Evolutionary conservation across 2,113 vertebrate genomes (phyloP).

Genomic region (Anthoscopus minutus): DNA sequence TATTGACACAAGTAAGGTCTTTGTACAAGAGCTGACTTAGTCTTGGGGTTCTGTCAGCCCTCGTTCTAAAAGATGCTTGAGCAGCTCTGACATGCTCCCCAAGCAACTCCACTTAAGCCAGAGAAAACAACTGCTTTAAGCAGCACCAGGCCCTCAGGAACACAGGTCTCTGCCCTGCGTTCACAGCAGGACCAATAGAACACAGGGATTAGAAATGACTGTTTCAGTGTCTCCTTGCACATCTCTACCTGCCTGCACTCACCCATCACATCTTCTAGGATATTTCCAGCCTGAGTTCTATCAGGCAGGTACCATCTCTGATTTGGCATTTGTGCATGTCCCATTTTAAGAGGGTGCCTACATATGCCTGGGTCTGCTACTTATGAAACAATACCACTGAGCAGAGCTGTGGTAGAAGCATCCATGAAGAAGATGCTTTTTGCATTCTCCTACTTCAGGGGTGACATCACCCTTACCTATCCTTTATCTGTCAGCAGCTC

Average conservation of each 20-base stretch:
- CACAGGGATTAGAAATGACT: background rate
- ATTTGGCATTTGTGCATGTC: background rate
- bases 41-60: background rate
- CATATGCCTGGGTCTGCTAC: background rate
- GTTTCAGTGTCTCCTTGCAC: background rate
- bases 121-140: background rate
- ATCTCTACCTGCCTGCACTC: background rate
- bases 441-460: background rate
- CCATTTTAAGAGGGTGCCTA: background rate
- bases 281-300: background rate
- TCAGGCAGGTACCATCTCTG: background rate
- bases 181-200: background rate
- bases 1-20: background rate
- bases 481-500: background rate
- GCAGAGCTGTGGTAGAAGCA: background rate
- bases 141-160: background rate
- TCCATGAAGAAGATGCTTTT: background rate
- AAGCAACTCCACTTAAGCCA: background rate
- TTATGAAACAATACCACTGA: background rate
- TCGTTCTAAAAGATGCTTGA: background rate
- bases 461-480: background rate
- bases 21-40: background rate
- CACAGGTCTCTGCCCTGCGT: background rate
- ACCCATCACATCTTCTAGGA: background rate
- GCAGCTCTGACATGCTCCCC: background rate